Conservation (phyloP, 2,797 vertebrate genomes). For the Spondyliosoma cantharus region DNA sequence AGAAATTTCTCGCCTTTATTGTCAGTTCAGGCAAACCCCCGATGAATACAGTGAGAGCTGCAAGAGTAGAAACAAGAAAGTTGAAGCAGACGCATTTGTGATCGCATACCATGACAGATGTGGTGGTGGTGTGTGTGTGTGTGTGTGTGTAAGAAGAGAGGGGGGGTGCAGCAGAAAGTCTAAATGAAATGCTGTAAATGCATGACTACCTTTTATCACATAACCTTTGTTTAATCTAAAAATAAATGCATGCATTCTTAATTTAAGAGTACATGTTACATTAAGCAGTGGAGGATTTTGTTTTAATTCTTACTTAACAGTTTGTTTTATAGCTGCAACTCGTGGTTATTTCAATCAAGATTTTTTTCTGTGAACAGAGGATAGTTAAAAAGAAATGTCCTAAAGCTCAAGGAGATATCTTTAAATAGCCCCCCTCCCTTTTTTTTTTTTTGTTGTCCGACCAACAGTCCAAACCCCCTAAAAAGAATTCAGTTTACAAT, state of each 20-base stretch:
- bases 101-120: constrained; percentile 83
- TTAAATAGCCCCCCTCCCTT: background rate
- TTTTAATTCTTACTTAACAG: background rate
- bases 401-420: constrained; percentile 18
- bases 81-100: constrained; percentile 83
- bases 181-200: constrained; percentile 67
- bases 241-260: constrained; percentile 34
- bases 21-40: constrained; percentile 83
- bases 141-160: constrained; percentile 23
- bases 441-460: background rate
- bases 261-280: constrained; percentile 23
- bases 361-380: background rate
- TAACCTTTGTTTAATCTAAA: constrained; percentile 53
- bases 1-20: constrained; percentile 81
- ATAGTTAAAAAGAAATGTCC: constrained; percentile 1
- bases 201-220: constrained; percentile 51
- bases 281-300: constrained; percentile 1
- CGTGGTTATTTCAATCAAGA: background rate
- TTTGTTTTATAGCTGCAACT: background rate
- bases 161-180: constrained; percentile 24
- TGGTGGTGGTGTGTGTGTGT: constrained; percentile 52
- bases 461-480: constrained; percentile 6
- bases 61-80: constrained; percentile 84
- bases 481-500: constrained; percentile 34
- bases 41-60: constrained; percentile 83